Percentiles rank a stretch among this genome's conserved stretches.
Evolutionary conservation across 2,888 invertebrate species (phyloP).

Genomic region (Rugalucina vietnamica): DNA sequence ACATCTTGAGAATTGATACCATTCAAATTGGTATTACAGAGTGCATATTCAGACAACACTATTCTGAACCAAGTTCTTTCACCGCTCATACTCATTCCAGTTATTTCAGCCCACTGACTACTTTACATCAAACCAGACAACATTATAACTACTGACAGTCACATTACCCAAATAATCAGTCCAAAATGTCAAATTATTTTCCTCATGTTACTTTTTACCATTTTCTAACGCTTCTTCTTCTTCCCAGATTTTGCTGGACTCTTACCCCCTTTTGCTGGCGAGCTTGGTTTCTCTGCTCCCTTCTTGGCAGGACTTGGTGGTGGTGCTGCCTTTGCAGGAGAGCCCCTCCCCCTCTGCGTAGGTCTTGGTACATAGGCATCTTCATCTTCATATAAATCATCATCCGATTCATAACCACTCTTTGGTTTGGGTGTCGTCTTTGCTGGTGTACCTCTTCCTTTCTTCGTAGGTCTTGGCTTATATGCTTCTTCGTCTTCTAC

Average conservation of each 20-base stretch:
- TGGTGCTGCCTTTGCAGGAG: neutral
- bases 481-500: slow-evolving; percentile 26
- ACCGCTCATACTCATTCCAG: too few species aligned
- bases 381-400: slow-evolving; percentile 24
- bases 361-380: slow-evolving; percentile 21
- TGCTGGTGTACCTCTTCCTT: slow-evolving; percentile 10
- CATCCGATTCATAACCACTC: neutral
- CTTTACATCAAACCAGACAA: too few species aligned
- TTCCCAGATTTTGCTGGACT: neutral
- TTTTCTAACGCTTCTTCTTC: too few species aligned
- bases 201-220: too few species aligned
- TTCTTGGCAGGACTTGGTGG: neutral
- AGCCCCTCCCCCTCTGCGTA: slow-evolving; percentile 17
- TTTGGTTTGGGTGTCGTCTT: neutral
- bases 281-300: neutral
- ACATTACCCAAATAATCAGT: too few species aligned
- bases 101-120: too few species aligned
- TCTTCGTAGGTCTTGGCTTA: slow-evolving; percentile 17
- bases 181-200: too few species aligned
- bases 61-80: too few species aligned
- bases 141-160: too few species aligned
- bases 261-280: neutral
- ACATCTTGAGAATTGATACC: too few species aligned
- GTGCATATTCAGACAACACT: too few species aligned
- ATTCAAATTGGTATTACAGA: too few species aligned